These are phyloP conservation scores for Drosophila prolongata DNA, from an alignment of 2,888 invertebrate genomes.

Conservation along the genomic window DNA sequence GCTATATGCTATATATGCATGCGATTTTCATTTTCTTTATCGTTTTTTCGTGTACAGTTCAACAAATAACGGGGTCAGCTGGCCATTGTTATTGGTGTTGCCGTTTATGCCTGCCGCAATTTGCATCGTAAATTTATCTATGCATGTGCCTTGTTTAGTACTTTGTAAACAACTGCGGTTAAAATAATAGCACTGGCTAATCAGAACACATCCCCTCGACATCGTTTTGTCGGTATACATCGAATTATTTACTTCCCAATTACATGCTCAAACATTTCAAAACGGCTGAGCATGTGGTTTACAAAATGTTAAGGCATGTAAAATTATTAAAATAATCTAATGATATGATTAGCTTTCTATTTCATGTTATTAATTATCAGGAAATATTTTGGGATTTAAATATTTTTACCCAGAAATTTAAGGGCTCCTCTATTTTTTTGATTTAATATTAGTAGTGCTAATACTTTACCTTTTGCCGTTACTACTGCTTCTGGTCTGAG, in stretches of 20 bases:
- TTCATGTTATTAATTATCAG: no score
- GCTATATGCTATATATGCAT: conserved; percentile 31
- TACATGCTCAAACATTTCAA: no score
- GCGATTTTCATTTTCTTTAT: conserved; percentile 49
- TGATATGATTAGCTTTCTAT: no score
- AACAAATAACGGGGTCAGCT: conserved; percentile 76
- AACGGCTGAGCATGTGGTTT: no score
- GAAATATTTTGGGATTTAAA: no score
- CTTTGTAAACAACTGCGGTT: conserved; percentile 16
- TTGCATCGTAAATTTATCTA: conserved; percentile 64
- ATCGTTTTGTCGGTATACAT: no score
- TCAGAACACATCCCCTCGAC: no score
- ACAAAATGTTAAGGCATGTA: no score
- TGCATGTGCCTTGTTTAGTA: conserved; percentile 31
- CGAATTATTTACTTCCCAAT: no score
- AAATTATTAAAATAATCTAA: no score
- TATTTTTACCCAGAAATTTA: no score
- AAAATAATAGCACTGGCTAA: conserved; percentile 2
- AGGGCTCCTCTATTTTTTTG: no score
- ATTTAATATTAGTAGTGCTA: background rate
- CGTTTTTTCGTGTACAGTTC: conserved; percentile 64
- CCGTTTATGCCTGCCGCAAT: conserved; percentile 63
- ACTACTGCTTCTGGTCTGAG: background rate
- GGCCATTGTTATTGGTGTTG: conserved; percentile 59
- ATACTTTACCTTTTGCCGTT: background rate